Percentiles rank a stretch among this genome's conserved stretches.
These are phyloP conservation scores for Phoeniculus purpureus DNA, from an alignment of 2,797 vertebrate species.

Conservation along the genomic window DNA sequence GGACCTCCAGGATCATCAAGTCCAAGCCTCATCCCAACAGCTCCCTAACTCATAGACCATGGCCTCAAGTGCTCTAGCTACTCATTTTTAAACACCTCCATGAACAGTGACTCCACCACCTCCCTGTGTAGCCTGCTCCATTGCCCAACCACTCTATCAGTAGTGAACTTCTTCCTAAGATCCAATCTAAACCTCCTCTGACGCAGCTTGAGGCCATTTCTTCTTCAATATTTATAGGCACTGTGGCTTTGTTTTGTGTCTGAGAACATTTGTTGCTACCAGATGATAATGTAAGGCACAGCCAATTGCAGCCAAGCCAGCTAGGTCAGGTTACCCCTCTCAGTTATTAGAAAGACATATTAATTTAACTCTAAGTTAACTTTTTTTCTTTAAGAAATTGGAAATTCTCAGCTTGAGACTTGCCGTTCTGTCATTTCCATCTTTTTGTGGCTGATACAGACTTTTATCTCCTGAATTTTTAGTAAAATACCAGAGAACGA, in stretches of 20 bases:
- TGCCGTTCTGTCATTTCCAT: not conserved
- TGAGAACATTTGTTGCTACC: not conserved
- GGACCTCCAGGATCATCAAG: too few species aligned
- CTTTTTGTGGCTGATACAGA: not conserved
- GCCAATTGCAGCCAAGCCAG: not conserved
- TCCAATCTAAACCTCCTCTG: too few species aligned
- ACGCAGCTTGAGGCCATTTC: too few species aligned
- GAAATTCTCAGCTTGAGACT: not conserved
- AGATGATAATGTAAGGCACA: not conserved
- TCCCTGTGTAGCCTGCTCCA: too few species aligned
- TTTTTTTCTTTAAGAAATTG: not conserved
- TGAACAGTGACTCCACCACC: too few species aligned
- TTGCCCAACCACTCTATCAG: too few species aligned
- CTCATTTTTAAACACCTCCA: too few species aligned
- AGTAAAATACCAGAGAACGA: not conserved
- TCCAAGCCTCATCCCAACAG: too few species aligned
- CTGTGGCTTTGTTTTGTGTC: not conserved
- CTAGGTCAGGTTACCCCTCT: not conserved
- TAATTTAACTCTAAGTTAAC: not conserved
- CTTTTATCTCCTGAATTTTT: not conserved
- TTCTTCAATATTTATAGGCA: not conserved
- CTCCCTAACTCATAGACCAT: too few species aligned
- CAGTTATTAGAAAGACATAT: not conserved
- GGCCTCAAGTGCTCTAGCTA: too few species aligned
- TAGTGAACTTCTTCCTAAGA: too few species aligned